Evolutionary conservation across 2,797 vertebrate species (phyloP).

Genomic region (Lepus townsendii): DNA sequence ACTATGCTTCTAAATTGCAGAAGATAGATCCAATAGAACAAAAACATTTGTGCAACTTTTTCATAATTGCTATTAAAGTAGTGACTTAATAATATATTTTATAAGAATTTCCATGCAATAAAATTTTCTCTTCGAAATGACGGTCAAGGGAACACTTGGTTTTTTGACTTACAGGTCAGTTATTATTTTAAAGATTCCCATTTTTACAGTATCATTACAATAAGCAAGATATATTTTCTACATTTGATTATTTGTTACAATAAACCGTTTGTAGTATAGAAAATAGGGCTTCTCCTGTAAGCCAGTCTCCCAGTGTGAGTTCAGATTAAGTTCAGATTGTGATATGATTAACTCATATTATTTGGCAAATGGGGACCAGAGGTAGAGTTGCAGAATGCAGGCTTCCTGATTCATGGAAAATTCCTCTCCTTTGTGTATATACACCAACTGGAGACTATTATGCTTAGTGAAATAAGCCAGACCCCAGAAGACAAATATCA

Average conservation of each 20-base stretch:
- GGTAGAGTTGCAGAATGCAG: background rate
- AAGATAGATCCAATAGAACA: background rate
- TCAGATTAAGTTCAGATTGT: background rate
- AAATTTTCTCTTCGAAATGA: background rate
- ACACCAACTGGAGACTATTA: too few species aligned
- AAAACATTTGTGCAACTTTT: background rate
- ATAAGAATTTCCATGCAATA: background rate
- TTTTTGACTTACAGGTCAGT: background rate
- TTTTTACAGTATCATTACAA: background rate
- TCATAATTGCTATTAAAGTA: background rate
- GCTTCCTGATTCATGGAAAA: background rate
- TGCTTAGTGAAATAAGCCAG: too few species aligned
- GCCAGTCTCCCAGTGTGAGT: background rate
- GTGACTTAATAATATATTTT: background rate
- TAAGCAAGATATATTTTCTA: background rate
- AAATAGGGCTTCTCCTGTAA: background rate
- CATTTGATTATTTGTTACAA: background rate
- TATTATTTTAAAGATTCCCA: background rate
- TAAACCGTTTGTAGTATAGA: background rate
- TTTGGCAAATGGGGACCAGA: background rate
- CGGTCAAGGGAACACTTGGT: background rate
- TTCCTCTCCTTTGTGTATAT: too few species aligned
- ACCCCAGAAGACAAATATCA: too few species aligned
- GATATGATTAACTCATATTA: background rate
- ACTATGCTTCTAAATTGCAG: background rate